These are phyloP conservation scores for Nansenia antarctica DNA, from an alignment of 2,113 vertebrate genomes.

Conservation along the genomic window DNA sequence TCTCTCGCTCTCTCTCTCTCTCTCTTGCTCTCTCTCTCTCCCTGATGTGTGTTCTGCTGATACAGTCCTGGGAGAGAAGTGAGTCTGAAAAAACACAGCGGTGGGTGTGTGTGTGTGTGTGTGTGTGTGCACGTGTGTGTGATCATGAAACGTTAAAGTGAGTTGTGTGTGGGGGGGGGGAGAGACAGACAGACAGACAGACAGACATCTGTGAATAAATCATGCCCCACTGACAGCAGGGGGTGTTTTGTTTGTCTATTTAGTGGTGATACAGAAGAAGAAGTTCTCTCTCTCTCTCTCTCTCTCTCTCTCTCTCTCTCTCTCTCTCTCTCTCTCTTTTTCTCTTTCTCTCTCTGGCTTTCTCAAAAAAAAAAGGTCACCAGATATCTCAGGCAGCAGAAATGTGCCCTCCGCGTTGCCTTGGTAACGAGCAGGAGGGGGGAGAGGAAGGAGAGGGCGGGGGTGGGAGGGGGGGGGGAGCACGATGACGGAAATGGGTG, in stretches of 20 bases:
- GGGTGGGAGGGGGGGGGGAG: conserved; percentile 4
- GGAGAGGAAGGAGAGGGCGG: conserved; percentile 1
- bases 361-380: neutral
- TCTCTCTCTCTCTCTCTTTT: neutral
- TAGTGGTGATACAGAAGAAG: neutral
- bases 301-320: neutral
- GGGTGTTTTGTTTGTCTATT: conserved; percentile 25
- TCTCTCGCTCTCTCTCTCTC: no score
- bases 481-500: conserved; percentile 21
- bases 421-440: conserved; percentile 32
- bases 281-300: neutral
- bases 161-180: neutral
- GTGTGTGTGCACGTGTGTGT: neutral
- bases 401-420: conserved; percentile 36
- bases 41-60: neutral
- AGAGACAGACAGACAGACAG: no score
- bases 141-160: neutral
- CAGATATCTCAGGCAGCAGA: neutral
- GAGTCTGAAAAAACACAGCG: neutral
- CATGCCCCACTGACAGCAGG: neutral
- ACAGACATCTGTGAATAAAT: conserved; percentile 34
- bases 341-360: neutral
- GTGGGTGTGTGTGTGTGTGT: neutral
- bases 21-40: neutral
- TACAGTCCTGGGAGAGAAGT: no score